Conservation (phyloP, 2,797 vertebrate genomes). For the Corythornis leucogaster region DNA sequence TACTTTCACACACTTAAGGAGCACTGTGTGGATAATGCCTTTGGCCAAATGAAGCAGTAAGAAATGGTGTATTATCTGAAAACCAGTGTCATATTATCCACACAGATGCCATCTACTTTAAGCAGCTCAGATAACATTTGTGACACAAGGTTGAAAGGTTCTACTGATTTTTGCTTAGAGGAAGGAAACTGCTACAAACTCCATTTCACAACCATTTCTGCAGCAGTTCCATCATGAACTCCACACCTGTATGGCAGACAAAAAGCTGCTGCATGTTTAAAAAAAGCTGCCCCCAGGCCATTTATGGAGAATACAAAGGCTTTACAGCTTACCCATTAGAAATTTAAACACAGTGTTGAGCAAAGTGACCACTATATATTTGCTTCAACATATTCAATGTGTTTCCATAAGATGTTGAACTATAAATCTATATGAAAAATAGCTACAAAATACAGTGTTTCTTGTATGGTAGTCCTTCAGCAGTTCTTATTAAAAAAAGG, state of each 20-base stretch:
- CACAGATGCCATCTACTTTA: neutral
- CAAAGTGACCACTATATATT: slow-evolving; percentile 71
- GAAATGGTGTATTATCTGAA: neutral
- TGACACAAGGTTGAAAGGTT: neutral
- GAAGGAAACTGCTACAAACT: neutral
- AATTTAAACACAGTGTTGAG: slow-evolving; percentile 75
- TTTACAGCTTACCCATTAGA: slow-evolving; percentile 30
- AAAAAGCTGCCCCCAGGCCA: slow-evolving; percentile 1
- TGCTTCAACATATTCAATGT: slow-evolving; percentile 68
- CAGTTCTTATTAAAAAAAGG: slow-evolving; percentile 50
- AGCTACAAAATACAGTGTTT: slow-evolving; percentile 79
- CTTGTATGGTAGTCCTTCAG: slow-evolving; percentile 69
- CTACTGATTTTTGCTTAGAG: neutral
- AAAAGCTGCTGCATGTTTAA: no score
- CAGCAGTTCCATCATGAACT: neutral
- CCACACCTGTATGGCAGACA: neutral
- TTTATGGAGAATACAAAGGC: slow-evolving; percentile 42
- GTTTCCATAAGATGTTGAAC: slow-evolving; percentile 76
- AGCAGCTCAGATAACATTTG: neutral
- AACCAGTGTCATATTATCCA: neutral
- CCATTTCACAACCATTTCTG: neutral
- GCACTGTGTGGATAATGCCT: slow-evolving; percentile 45
- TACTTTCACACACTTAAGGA: neutral
- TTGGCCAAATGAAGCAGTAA: slow-evolving; percentile 31
- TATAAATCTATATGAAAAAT: slow-evolving; percentile 79